phyloP scores from a whole-genome alignment of 2,797 vertebrate species.

The Bufotes viridis region DNA sequence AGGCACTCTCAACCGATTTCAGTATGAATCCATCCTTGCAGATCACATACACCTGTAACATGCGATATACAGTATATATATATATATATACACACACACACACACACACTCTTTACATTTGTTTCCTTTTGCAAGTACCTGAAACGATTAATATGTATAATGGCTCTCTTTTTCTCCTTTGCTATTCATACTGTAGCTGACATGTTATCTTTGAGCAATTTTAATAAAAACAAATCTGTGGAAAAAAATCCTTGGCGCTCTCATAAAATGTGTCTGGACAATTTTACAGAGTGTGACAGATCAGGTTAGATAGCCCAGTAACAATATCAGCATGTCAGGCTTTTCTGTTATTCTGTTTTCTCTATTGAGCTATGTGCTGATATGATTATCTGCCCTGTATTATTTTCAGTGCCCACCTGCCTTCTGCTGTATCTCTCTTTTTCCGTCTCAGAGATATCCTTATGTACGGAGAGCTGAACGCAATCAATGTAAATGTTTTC shows the following conservation, averaged over 20 bases:
- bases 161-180: background rate
- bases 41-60: no score
- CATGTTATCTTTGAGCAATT: slow-evolving; percentile 21
- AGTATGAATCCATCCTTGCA: no score
- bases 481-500: background rate
- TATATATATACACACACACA: background rate
- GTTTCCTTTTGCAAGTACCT: background rate
- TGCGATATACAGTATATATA: no score
- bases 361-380: slow-evolving; percentile 27
- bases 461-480: background rate
- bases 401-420: background rate
- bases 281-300: slow-evolving; percentile 30
- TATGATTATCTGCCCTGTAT: slow-evolving; percentile 11
- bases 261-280: background rate
- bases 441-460: background rate
- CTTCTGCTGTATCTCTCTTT: background rate
- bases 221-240: slow-evolving; percentile 5
- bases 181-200: slow-evolving; percentile 8
- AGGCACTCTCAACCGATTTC: no score
- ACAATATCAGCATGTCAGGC: slow-evolving; percentile 7
- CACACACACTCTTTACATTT: background rate
- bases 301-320: background rate
- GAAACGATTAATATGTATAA: background rate
- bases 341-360: slow-evolving; percentile 13
- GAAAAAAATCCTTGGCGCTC: background rate